Evolutionary conservation across 2,113 vertebrate genomes (phyloP).

Genomic region (Varanus salvator): DNA sequence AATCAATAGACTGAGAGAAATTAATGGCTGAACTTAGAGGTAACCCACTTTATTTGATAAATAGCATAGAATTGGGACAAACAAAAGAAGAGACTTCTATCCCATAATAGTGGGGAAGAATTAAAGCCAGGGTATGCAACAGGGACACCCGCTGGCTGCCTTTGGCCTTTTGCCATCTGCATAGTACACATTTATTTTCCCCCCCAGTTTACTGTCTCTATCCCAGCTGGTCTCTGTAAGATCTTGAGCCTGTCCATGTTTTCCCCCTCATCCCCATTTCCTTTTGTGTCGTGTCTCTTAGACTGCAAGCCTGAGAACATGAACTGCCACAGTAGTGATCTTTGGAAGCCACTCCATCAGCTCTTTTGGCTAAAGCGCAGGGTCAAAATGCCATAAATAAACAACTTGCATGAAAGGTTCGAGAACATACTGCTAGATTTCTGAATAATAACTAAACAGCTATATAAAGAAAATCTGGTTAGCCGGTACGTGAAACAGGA

Average conservation of each 20-base stretch:
- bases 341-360: background rate
- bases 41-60: too few species aligned
- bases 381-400: background rate
- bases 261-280: background rate
- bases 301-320: background rate
- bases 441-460: too few species aligned
- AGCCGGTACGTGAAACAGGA: background rate
- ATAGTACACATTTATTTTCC: background rate
- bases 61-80: too few species aligned
- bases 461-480: background rate
- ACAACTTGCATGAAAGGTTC: too few species aligned
- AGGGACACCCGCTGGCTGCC: too few species aligned
- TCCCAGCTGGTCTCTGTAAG: background rate
- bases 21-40: too few species aligned
- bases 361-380: background rate
- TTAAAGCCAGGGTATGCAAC: too few species aligned
- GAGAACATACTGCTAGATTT: too few species aligned
- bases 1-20: too few species aligned
- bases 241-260: background rate
- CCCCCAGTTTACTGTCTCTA: background rate
- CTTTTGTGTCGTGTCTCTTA: background rate
- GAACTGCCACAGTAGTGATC: background rate
- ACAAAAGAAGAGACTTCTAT: too few species aligned
- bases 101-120: too few species aligned
- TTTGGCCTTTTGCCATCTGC: background rate